Conservation (phyloP, 2,888 invertebrate species). For the Drosophila maculinotata region DNA sequence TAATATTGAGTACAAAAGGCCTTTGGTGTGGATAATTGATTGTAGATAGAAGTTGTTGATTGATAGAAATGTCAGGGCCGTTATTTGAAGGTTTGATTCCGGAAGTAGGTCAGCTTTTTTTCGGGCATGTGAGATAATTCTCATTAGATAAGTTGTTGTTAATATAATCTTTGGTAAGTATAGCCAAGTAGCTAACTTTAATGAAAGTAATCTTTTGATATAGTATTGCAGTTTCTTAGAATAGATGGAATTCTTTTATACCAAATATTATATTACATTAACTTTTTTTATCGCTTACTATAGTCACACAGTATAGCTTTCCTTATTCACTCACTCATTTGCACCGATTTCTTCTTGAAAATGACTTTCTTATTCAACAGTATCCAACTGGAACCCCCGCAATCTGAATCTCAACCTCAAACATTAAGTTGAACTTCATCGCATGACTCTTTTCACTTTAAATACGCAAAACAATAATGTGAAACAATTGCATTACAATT, state of each 20-base stretch:
- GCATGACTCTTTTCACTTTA: constrained; percentile 41
- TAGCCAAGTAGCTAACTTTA: neutral
- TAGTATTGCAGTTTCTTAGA: too few species aligned
- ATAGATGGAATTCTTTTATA: too few species aligned
- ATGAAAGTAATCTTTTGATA: too few species aligned
- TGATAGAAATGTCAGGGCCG: constrained; percentile 74
- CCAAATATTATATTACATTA: too few species aligned
- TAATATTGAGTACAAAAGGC: constrained; percentile 12
- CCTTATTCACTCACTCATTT: neutral
- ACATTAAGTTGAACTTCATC: constrained; percentile 40
- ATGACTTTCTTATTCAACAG: constrained; percentile 25
- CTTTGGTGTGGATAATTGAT: constrained; percentile 9
- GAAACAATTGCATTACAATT: constrained; percentile 36
- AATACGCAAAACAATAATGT: constrained; percentile 14
- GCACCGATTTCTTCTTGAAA: neutral
- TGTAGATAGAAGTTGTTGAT: constrained; percentile 38
- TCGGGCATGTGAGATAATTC: constrained; percentile 2
- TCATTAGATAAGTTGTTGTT: neutral
- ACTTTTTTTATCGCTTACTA: neutral
- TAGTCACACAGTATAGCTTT: constrained; percentile 11
- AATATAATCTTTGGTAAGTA: neutral
- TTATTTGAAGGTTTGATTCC: constrained; percentile 21
- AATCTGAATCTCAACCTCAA: constrained; percentile 27
- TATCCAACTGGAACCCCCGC: constrained; percentile 8
- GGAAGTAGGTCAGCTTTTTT: constrained; percentile 60